phyloP scores from a whole-genome alignment of 2,797 vertebrate genomes.

The Eutrigla gurnardus region DNA sequence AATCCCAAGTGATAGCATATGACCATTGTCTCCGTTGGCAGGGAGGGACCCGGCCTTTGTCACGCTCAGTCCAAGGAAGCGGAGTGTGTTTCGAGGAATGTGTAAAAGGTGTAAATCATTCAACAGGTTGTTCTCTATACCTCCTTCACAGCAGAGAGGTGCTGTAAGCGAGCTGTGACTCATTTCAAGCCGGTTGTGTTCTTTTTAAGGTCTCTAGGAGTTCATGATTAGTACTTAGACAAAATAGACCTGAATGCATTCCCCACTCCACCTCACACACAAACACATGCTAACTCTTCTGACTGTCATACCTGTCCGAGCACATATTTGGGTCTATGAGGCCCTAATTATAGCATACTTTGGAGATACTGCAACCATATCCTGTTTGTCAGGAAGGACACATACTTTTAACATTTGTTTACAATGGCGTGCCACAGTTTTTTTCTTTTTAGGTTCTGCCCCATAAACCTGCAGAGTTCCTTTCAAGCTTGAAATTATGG shows the following conservation, averaged over 20 bases:
- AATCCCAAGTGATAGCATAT: slow-evolving; percentile 1
- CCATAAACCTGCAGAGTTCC: not conserved
- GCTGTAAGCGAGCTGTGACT: slow-evolving; percentile 3
- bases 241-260: not conserved
- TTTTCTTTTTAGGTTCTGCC: not conserved
- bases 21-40: not conserved
- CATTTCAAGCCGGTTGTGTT: not conserved
- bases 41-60: not conserved
- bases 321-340: slow-evolving; percentile 25
- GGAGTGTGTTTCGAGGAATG: not conserved
- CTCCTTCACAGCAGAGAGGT: not conserved
- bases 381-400: not conserved
- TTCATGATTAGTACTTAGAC: not conserved
- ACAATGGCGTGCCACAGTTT: not conserved
- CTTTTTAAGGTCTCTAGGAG: not conserved
- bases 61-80: not conserved
- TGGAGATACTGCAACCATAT: not conserved
- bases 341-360: not conserved
- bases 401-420: not conserved
- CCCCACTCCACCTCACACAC: not conserved
- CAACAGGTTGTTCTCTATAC: not conserved
- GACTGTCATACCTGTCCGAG: slow-evolving; percentile 4
- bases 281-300: slow-evolving; percentile 4
- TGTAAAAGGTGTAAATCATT: slow-evolving; percentile 14
- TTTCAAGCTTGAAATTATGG: not conserved